Evolutionary conservation across 2,888 invertebrate species (phyloP), one percentile per base, ranked within the genome.

Genomic region (Galeruca laticollis): DNA sequence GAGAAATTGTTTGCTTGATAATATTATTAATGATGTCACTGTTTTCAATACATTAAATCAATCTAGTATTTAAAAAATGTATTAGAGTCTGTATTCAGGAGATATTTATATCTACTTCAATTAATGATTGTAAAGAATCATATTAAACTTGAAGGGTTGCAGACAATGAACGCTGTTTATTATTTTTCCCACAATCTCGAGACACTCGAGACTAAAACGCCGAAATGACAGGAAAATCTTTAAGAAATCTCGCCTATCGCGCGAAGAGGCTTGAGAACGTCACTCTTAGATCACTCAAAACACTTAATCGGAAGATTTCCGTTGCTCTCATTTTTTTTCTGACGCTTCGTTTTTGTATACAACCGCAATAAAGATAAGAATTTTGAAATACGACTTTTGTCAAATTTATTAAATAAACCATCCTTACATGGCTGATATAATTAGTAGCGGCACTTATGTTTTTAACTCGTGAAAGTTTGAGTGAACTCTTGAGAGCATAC

Each of bases 151-250:
- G 15, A 47, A 47, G 18, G 2, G 47, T 18, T 15, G 2, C 9
- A 47, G n/a, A 47, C 8, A 47, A 47, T 47, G 47, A 47, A 47
- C 8, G 47, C 56, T 57, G 35, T 35, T 57, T 18, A 57, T 31
- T 15, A 54, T 18, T 33, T 35, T 57, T 57, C 56, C 35, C 56
- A 35, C 35, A 57, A 57, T 57, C 26, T 52, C 35, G 33, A 57
- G 18, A 11, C 56, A 57, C 56, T 57, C 18, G 56, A 57, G 35
- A 35, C 15, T 35, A 35, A 57, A 35, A 18, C 33, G 15, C 35
- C 56, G 35, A 35, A 52, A 31, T 35, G 11, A 35, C 35, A 57
- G 26, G 26, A 56, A 56, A 15, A 26, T 15, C 15, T 31, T 56
- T 56, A 9, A 35, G 56, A 18, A 47, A 47, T 47, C 47, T 47